A percentile compares a stretch with the other conserved stretches of the same genome.
These are phyloP conservation scores for Drosophila lacicola DNA, from an alignment of 2,888 invertebrate genomes.

Conservation along the genomic window DNA sequence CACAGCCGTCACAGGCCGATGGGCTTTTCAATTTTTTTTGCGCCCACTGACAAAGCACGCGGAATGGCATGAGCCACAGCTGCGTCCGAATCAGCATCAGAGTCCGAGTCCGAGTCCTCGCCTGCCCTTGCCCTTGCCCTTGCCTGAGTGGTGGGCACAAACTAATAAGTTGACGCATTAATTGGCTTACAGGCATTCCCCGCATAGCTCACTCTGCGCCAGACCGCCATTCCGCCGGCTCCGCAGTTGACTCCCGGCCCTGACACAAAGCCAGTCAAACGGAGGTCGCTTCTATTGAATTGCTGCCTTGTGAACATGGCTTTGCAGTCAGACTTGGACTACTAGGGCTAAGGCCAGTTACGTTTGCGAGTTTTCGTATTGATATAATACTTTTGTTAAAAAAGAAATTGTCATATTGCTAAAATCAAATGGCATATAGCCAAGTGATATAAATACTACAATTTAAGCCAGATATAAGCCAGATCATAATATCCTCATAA, in stretches of 20 bases:
- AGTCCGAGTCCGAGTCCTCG: not conserved
- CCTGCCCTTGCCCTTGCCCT: not conserved
- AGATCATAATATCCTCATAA: no score
- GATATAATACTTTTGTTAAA: not conserved
- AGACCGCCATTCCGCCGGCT: conserved; percentile 6
- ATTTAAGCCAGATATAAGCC: no score
- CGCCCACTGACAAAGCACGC: conserved; percentile 56
- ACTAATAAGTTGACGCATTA: conserved; percentile 78
- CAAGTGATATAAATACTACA: no score
- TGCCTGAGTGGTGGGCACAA: conserved; percentile 48
- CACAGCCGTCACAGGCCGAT: conserved; percentile 27
- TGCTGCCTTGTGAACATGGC: not conserved
- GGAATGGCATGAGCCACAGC: conserved; percentile 67
- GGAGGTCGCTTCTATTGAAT: not conserved
- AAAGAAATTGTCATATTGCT: no score
- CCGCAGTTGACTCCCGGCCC: conserved; percentile 19
- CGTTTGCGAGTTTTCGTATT: not conserved
- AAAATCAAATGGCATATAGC: no score
- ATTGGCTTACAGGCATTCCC: conserved; percentile 73
- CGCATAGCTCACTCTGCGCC: conserved; percentile 47
- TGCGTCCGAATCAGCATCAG: conserved; percentile 22
- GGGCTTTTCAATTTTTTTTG: conserved; percentile 39
- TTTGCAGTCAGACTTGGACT: not conserved
- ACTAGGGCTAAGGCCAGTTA: not conserved
- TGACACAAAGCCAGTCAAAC: conserved; percentile 14